Base-by-base conservation (phyloP, 2,113 vertebrate species). In the Brienomyrus brachyistius region DNA sequence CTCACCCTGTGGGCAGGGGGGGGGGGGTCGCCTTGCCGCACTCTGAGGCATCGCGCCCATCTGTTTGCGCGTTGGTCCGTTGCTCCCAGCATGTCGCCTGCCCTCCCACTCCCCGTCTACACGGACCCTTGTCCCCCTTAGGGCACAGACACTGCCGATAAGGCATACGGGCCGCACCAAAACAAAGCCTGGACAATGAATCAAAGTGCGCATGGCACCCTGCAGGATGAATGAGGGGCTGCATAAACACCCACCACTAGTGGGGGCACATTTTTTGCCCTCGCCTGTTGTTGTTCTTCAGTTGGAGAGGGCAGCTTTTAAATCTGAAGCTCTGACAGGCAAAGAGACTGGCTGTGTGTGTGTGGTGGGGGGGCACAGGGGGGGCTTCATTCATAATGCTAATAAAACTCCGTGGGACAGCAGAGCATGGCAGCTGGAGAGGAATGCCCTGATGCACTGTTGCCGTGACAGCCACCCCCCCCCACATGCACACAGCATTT, bases 321-420 rank as follows among this genome's bases (percentile, higher is more conserved):
- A 96, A 95, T 92, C 94, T 92, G 94, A 95, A 94, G 93, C 94
- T 94, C 94, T 94, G 94, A 95, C 95, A 92, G 93, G 94, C 96
- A 94, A 92, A 93, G 93, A 93, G 93, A 94, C 91, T 90, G 90
- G 96, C 95, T 96, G 27, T 52, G 19, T 47, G 43, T 84, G 82
- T 0, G 80, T 40, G 40, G 40, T 40, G 9, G 43, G 4, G 5
- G 21, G 4, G 45, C 5, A 95, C 95, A 7, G 23, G 84, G 27
- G 91, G 96, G 96, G 94, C 94, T 94, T 96, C 95, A 96, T 96
- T 95, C 96, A 95, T 96, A 97, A 96, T 94, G 95, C 94, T 95
- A 95, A 95, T 95, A 96, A 95, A 96, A 96, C 95, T 94, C 94
- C 92, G 93, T 94, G 94, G 95, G 95, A 92, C 90, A 92, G 66